A percentile compares a stretch with the other conserved stretches of the same genome.
Evolutionary conservation across 2,113 vertebrate species (phyloP).

Genomic region (Dunckerocampus dactyliophorus): DNA sequence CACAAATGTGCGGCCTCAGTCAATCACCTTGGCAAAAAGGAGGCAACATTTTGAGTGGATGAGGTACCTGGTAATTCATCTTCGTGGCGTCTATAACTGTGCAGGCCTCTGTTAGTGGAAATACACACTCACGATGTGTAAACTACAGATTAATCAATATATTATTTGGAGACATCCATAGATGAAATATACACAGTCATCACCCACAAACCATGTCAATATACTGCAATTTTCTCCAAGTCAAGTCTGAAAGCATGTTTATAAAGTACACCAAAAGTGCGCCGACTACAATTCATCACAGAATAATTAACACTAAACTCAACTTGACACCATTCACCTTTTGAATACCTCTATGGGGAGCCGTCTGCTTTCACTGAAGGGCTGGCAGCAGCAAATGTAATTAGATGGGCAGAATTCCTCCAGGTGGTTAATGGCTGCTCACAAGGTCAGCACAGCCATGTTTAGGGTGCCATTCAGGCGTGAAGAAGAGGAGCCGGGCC

Average conservation of each 20-base stretch:
- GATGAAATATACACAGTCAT: neutral
- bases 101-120: too few relatives aligned
- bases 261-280: neutral
- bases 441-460: conserved; percentile 71
- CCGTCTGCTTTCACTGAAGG: conserved; percentile 46
- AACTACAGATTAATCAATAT: too few relatives aligned
- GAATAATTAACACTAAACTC: conserved; percentile 46
- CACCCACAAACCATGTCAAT: neutral
- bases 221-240: neutral
- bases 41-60: too few relatives aligned
- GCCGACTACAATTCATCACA: conserved; percentile 18
- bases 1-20: too few relatives aligned
- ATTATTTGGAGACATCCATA: too few relatives aligned
- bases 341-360: conserved; percentile 36
- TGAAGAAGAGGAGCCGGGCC: conserved; percentile 55
- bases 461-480: conserved; percentile 63
- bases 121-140: too few relatives aligned
- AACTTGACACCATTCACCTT: conserved; percentile 37
- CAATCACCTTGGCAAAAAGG: too few relatives aligned
- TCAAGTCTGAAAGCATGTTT: neutral
- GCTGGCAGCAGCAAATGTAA: conserved; percentile 65
- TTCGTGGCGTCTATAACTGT: too few relatives aligned
- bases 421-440: conserved; percentile 72
- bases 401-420: conserved; percentile 69
- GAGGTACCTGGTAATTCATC: too few relatives aligned